phyloP scores from a whole-genome alignment of 2,113 vertebrate species.

The Desmodus rotundus region DNA sequence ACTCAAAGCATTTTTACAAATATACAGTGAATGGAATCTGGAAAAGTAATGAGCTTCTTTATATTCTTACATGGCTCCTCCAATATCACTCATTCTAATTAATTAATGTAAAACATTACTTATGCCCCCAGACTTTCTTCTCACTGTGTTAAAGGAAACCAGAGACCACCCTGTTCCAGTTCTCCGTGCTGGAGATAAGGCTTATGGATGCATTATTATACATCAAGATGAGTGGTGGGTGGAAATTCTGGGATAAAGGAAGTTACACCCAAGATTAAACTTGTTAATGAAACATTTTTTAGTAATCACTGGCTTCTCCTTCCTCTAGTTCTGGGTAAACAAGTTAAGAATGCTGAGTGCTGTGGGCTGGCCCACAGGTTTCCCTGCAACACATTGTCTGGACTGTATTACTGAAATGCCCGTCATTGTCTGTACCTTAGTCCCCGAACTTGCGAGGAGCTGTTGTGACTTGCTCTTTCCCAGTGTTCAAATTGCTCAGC shows the following conservation, averaged over 20 bases:
- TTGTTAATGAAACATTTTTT: neutral
- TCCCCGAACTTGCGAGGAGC: neutral
- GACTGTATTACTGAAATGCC: constrained; percentile 18
- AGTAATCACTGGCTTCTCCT: neutral
- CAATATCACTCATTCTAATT: neutral
- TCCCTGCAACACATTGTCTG: neutral
- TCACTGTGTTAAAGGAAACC: neutral
- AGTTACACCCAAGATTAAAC: neutral
- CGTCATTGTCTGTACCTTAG: neutral
- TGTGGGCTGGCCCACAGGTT: neutral
- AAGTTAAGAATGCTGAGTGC: neutral
- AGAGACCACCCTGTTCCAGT: neutral
- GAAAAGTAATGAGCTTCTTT: neutral
- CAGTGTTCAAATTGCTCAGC: neutral
- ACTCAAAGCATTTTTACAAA: neutral
- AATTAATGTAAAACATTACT: neutral
- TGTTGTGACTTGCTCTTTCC: neutral
- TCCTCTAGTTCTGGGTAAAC: constrained; percentile 1
- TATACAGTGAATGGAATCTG: neutral
- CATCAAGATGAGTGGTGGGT: neutral
- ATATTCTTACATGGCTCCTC: neutral
- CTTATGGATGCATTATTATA: neutral
- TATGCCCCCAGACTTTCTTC: neutral
- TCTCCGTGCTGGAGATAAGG: neutral
- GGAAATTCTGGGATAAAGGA: neutral